phyloP scores from a whole-genome alignment of 2,113 vertebrate species.

The Lathamus discolor region DNA sequence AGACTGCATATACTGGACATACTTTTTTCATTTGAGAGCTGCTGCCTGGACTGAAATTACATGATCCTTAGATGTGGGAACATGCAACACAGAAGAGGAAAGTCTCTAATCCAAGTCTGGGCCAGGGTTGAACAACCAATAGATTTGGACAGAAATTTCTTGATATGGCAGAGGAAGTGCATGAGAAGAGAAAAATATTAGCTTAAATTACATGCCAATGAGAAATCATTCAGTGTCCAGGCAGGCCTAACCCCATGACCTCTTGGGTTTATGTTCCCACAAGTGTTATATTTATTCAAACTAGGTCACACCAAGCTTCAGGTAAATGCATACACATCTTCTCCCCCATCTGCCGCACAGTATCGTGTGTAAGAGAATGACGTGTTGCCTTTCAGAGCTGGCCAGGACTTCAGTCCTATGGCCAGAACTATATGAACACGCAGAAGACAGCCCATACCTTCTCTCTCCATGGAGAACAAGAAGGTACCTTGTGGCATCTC shows the following conservation, averaged over 20 bases:
- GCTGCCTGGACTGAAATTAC: background rate
- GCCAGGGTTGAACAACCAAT: background rate
- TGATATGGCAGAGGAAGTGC: background rate
- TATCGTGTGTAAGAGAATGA: background rate
- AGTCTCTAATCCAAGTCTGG: background rate
- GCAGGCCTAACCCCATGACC: background rate
- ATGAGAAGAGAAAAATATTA: background rate
- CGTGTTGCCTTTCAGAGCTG: background rate
- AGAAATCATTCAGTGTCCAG: background rate
- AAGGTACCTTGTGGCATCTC: background rate
- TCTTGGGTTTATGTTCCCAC: background rate
- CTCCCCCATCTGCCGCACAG: background rate
- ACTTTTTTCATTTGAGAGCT: background rate
- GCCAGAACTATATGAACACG: background rate
- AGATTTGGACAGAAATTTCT: background rate
- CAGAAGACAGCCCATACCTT: background rate
- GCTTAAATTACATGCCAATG: background rate
- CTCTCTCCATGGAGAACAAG: background rate
- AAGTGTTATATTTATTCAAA: background rate
- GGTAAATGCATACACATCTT: background rate
- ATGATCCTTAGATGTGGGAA: background rate
- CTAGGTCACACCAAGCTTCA: background rate
- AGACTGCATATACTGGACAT: background rate
- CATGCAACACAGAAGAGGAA: background rate
- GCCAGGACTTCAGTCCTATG: background rate